Evolutionary conservation across 1,140 invertebrate species (phyloP).

Genomic region (Acromyrmex echinatior): DNA sequence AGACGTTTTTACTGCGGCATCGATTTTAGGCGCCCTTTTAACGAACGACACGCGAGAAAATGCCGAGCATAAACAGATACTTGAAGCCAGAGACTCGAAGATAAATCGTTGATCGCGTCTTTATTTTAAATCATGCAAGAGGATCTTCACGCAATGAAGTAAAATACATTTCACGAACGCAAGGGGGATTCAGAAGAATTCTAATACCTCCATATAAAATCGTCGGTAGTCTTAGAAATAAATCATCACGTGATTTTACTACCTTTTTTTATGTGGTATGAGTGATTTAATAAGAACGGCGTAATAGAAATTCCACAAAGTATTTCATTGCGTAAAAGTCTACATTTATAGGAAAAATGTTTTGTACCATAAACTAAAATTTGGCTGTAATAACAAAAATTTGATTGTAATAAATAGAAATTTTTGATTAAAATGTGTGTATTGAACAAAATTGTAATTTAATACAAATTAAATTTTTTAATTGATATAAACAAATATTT

Average conservation of each 20-base stretch:
- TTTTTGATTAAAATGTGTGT: no score
- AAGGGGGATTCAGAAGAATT: neutral
- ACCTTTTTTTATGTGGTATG: no score
- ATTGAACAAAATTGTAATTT: no score
- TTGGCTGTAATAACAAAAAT: no score
- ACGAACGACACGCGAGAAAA: slow-evolving; percentile 5
- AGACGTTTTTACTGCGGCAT: slow-evolving; percentile 18
- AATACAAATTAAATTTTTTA: no score
- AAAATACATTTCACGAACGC: neutral
- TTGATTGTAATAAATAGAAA: no score
- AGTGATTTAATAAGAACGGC: slow-evolving; percentile 17
- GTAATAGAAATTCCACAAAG: slow-evolving; percentile 13
- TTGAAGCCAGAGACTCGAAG: neutral
- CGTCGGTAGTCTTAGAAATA: neutral
- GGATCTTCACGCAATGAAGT: neutral
- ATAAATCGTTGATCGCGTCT: neutral
- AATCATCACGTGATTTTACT: slow-evolving; percentile 22
- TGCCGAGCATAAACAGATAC: slow-evolving; percentile 3
- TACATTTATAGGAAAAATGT: no score
- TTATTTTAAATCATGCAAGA: neutral
- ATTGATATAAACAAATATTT: no score
- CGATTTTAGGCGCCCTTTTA: slow-evolving; percentile 18
- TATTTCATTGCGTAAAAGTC: neutral
- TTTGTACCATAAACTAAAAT: no score
- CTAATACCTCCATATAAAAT: neutral